Base-by-base conservation (phyloP, 1,140 invertebrate genomes). In the Zaprionus capensis region DNA sequence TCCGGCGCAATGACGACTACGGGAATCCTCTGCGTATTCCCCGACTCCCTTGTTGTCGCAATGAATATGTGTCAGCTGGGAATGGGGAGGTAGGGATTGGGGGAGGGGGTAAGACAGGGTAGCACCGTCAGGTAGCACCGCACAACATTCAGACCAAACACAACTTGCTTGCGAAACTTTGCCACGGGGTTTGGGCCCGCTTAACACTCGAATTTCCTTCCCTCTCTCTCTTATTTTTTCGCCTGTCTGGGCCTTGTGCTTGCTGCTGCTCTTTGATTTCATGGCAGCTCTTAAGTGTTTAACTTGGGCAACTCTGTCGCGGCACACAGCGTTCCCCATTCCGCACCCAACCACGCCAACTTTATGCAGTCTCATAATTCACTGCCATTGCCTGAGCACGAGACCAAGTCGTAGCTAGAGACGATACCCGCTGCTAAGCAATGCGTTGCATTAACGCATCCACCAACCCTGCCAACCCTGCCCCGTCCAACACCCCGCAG, bases 271-370 rank as follows among this genome's bases (percentile, higher is more conserved):
- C 65, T 86, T 80, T 86, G 82, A 86, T 86, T 85, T 86, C 66
- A 65, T 80, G 76, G 82, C 72, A 86, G 72, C 69, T 82, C 79
- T 82, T 75, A 86, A 86, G 82, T 86, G 79, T 69, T 79, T 71
- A 86, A 74, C 79, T 80, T 86, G 56, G 49, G 26, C 34, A 65
- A 46, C 57, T 56, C 26, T 49, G 58, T 44, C 20, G 49, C 28
- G 38, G 57, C 24, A 6, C 14, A 62, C 22, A 38, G 44, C 14
- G 31, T 11, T 34, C 9, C 31, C 31, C 31, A 34, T 11, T 11
- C 31, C 31, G 7, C 4, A 12, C 44, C 11, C 17, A 17, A 7
- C 12, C 36, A 28, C 26, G 36, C 14, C 58, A 71, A 57, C 55
- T 81, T 67, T 71, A 68, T 80, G 76, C 82, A 76, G 76, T 67